Evolutionary conservation across 2,888 invertebrate species (phyloP), one percentile per base, ranked within the genome.

Genomic region (Cephus spinipes): DNA sequence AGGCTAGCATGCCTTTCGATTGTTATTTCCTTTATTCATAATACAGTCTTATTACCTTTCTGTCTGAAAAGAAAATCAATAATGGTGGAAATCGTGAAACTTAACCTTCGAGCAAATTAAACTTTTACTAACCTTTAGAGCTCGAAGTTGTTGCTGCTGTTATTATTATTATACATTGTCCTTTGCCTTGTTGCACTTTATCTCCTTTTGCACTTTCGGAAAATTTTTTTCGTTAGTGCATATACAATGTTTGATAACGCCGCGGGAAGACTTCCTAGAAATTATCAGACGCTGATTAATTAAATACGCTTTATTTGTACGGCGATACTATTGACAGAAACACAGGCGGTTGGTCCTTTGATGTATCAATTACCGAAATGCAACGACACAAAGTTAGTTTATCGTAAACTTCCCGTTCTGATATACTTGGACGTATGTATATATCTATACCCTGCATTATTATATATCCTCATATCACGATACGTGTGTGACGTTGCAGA

Each of bases 341-440:
- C 74, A 73, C 68, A 75, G 79, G 76, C 80, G 77, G 81, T 78
- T 81, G 79, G 75, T 75, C 82, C 84, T 85, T 84, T 85, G 84
- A 85, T 83, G 84, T 85, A 84, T 85, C 84, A 85, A 85, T 85
- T 85, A 85, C 83, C 79, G 82, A 83, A 84, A 80, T 79, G 76
- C 79, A 71, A 31, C 30, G 71, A 9, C 71, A 9, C 32, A 33
- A 71, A 30, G 30, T 71, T n/a, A 71, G 71, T 71, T 71, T 71
- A 71, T 71, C 32, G 23, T 23, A 30, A 30, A 32, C 71, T 6
- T 31, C 30, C 12, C 40, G 15, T 55, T 15, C 40, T 55, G 23
- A 23, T 55, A 55, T 55, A 55, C 40, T 15, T 23, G 23, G 23
- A 55, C 40, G 6, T 9, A 55, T 55, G 9, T 55, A 55, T 23